These are phyloP conservation scores for Pagetopsis macropterus DNA, from an alignment of 2,797 vertebrate species.

Conservation along the genomic window DNA sequence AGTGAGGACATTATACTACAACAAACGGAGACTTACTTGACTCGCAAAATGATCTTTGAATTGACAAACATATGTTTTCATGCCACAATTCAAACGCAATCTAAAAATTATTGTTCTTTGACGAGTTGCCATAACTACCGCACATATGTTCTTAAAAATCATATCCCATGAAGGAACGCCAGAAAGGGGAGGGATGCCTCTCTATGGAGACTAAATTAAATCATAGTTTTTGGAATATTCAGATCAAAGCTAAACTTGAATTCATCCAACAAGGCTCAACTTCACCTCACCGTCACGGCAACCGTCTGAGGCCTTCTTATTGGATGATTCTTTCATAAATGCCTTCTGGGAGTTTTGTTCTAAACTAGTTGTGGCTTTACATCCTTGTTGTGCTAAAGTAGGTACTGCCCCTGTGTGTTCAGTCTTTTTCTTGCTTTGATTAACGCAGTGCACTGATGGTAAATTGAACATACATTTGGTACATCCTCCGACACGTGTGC, in stretches of 20 bases:
- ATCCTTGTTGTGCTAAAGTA: background rate
- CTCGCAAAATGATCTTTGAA: no score
- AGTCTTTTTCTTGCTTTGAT: background rate
- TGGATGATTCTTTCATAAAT: background rate
- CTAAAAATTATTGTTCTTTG: no score
- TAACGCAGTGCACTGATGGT: slow-evolving; percentile 40
- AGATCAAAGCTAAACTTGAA: background rate
- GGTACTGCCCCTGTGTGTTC: background rate
- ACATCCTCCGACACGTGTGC: background rate
- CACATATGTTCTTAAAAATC: no score
- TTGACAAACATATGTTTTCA: no score
- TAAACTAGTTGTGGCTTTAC: background rate
- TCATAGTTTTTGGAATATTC: background rate
- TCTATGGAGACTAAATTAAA: background rate
- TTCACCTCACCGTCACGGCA: background rate
- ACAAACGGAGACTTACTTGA: no score
- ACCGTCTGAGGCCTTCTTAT: background rate
- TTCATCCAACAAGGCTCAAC: background rate
- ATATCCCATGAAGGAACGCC: no score
- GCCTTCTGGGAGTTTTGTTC: slow-evolving; percentile 10
- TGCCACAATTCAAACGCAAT: no score
- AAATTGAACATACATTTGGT: slow-evolving; percentile 39
- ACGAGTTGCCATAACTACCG: no score
- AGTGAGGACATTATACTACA: no score
- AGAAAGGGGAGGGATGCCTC: no score